Conservation (phyloP, 2,797 vertebrate species). For the Gymnocypris eckloni region DNA sequence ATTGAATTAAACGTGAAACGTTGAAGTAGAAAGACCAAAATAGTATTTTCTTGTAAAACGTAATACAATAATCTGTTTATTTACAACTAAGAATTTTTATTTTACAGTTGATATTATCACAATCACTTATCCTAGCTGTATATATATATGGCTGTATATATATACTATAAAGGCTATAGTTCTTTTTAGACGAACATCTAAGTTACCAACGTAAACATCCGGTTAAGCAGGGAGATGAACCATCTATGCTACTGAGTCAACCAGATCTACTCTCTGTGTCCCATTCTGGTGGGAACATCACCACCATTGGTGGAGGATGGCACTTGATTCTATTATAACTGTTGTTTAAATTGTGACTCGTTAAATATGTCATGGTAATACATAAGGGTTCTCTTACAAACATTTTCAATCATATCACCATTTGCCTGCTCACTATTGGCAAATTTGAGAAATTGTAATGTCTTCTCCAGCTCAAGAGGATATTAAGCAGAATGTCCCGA, state of each 20-base stretch:
- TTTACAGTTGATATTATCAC: not conserved
- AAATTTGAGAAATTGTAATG: not conserved
- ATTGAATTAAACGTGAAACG: too few relatives aligned
- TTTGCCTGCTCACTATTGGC: not conserved
- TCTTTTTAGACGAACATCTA: not conserved
- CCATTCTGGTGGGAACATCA: not conserved
- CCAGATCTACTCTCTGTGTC: not conserved
- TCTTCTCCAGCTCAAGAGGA: constrained; percentile 1
- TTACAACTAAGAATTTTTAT: too few relatives aligned
- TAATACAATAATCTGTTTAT: too few relatives aligned
- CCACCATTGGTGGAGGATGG: too few relatives aligned
- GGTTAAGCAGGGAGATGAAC: not conserved
- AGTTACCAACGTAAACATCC: not conserved
- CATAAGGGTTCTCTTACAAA: not conserved
- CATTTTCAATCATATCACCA: not conserved
- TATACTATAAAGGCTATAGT: not conserved
- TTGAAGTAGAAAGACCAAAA: too few relatives aligned
- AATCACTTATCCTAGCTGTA: not conserved
- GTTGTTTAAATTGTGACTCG: not conserved
- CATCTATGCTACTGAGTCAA: not conserved
- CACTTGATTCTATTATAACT: not conserved
- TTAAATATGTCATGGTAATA: not conserved
- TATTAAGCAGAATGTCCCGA: constrained; percentile 66
- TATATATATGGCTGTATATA: too few relatives aligned
- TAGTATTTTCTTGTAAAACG: too few relatives aligned